Evolutionary conservation across 2,113 vertebrate genomes (phyloP), one percentile per base, ranked within the genome.

Genomic region (Scomber japonicus): DNA sequence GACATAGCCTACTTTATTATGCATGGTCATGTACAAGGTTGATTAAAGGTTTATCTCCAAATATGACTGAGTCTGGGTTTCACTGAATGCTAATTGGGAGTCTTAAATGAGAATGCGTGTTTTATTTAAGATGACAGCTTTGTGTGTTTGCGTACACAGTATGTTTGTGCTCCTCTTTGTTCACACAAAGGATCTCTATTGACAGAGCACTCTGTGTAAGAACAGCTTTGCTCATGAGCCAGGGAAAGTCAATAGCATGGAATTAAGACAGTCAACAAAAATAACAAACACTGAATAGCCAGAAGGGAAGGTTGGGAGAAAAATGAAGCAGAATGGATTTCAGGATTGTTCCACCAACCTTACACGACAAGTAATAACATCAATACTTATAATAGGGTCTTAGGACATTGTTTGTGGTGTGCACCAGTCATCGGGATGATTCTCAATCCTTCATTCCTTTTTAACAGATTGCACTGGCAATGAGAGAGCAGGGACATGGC

Each of bases 391-490:
- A 27, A 51, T 35, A 2, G 46, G 63, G 46, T 60, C 57, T 80
- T 61, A 67, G 75, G 75, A 70, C 64, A 87, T 73, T 85, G 81
- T 81, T 85, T 80, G 88, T 72, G 66, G 71, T 83, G 78, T 57
- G 63, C 66, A 79, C 50, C 35, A 17, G 53, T 45, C 17, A 46
- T 63, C 35, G 14, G 82, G 57, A 83, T 74, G 75, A 75, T 71
- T 84, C 81, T 67, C 75, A 46, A 70, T 80, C 74, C 70, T 84
- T 91, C 54, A 89, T 92, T 89, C 67, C 55, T 88, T 87, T 84
- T 83, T 68, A 93, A 90, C 87, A 83, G 87, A 87, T 91, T 87
- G 90, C 30, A 51, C 67, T 69, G 82, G 79, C 81, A 91, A 78
- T 82, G 83, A 90, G 71, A 85, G 71, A 24, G 68, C 79, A 89